Conservation (phyloP, 2,113 vertebrate genomes). For the Eolophus roseicapilla region DNA sequence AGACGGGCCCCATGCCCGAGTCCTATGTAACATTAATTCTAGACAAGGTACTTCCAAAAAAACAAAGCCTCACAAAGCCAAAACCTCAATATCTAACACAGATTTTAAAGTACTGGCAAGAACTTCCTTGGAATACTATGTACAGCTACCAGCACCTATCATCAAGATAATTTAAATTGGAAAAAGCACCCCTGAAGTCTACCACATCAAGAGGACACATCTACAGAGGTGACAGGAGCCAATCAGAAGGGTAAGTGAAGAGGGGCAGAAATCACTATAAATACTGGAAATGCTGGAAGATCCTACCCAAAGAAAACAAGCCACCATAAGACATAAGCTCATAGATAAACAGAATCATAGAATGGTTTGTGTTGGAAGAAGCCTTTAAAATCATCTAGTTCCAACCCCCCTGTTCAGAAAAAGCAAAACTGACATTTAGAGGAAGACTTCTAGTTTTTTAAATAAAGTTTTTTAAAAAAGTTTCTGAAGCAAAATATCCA, state of each 20-base stretch:
- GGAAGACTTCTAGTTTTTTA: neutral
- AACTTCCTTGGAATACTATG: neutral
- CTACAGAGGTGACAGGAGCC: neutral
- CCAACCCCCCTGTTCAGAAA: neutral
- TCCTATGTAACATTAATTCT: neutral
- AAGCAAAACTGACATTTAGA: neutral
- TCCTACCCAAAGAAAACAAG: neutral
- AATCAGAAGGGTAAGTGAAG: neutral
- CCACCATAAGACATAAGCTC: neutral
- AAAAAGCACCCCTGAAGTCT: accelerated
- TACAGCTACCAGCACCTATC: neutral
- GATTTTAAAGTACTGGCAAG: neutral
- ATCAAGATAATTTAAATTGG: accelerated
- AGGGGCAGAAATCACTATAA: neutral
- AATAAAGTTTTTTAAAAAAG: neutral
- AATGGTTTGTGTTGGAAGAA: neutral
- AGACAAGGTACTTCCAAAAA: neutral
- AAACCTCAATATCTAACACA: neutral
- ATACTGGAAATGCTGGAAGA: neutral
- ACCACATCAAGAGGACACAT: neutral
- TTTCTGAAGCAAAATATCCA: neutral
- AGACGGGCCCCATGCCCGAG: neutral
- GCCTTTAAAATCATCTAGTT: neutral
- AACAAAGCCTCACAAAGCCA: neutral
- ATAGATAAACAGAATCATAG: neutral